Base-by-base conservation (phyloP, 2,797 vertebrate genomes). In the Pagetopsis macropterus region DNA sequence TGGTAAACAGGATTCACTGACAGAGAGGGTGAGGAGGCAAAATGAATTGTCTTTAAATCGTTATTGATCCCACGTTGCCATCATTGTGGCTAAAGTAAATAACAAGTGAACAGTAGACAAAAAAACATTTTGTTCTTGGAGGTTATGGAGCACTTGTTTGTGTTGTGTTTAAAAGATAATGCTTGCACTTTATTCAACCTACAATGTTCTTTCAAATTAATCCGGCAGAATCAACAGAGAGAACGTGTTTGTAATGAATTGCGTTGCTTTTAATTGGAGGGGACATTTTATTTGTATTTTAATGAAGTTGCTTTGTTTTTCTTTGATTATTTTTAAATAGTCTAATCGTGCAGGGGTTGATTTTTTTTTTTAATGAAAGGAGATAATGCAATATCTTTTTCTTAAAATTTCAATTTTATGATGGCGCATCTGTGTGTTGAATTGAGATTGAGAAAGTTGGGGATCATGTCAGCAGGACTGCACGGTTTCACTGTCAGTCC, bases 401-500 rank as follows among this genome's bases (percentile, higher is more conserved):
- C 76, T 55, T 48, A 4, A n/a, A 46, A 46, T 37, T 33, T 44
- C 14, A 31, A 9, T 76, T 50, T 52, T 14, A 21, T 59, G n/a
- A 27, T 21, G 27, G 55, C 85, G 75, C 62, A 37, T n/a, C 33
- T 67, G 65, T 70, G 69, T 44, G 65, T 37, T 66, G 27, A 55
- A 54, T 15, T 45, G 27, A 54, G 9, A n/a, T 11, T 13, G 48
- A 63, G 12, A 2, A 9, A 27, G 59, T 67, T 54, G 43, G 48
- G 33, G 73, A 77, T 65, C 14, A 40, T 7, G 46, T 75, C 67
- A 80, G 78, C 76, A 64, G 72, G 81, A 41, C 82, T 83, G 77
- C 58, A 78, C 70, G 72, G 52, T 73, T 75, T 80, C 72, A 81
- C 75, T 65, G 62, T 80, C n/a, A 70, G 62, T 80, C n/a, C 67